Base-by-base conservation (phyloP, 2,888 invertebrate genomes). In the Thymelicus acteon region DNA sequence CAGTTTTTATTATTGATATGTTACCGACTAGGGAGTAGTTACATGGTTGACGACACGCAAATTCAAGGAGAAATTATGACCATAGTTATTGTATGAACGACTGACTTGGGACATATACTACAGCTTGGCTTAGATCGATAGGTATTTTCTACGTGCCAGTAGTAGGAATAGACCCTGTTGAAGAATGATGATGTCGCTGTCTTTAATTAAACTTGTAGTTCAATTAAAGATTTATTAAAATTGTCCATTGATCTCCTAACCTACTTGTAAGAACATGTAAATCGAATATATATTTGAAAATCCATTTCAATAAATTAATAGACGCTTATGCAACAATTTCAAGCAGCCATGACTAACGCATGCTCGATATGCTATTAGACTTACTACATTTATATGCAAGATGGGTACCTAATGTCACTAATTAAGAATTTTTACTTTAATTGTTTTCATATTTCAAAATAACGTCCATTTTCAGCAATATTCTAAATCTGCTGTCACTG, bases 21-120 rank as follows among this genome's bases (percentile, higher is more conserved):
- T 68, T 39, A 54, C 61, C 48, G 54, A 54, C 61, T n/a, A 58
- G 58, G 31, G 58, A 58, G 37, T 39, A n/a, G 37, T 58, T 39
- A 58, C n/a, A 58, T 39, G 13, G 13, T 58, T 12, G 54, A 19
- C 4, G 54, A 54, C 54, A 54, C 54, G 54, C 54, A 10, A 54
- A 5, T 24, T 54, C 10, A 24, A 52, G 49, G 19, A 52, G 15
- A 24, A 54, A 19, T 24, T 24, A 44, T 44, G 44, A 44, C 44
- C 44, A 44, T 12, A 44, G 44, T 44, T 44, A 44, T 44, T 44
- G 44, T 44, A 12, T 44, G 8, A 44, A 44, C 4, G 44, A 44
- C 44, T 12, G 44, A 8, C 44, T 12, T 44, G 44, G 44, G 44
- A 44, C 44, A 44, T 1, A 10, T 8, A 10, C 12, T 1, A 40